These are phyloP conservation scores for Allacma fusca DNA, from an alignment of 2,888 invertebrate genomes.

Conservation along the genomic window DNA sequence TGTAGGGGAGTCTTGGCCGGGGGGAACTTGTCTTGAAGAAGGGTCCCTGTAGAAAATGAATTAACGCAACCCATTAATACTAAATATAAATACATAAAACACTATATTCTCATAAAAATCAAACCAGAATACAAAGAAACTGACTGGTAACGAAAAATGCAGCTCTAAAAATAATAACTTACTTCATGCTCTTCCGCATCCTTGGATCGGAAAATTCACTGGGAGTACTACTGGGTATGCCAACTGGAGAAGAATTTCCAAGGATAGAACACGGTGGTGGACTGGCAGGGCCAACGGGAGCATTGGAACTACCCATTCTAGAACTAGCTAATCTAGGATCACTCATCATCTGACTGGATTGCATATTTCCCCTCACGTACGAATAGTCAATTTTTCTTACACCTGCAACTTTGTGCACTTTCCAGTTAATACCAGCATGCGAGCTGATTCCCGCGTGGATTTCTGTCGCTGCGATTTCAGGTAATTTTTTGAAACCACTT, in stretches of 20 bases:
- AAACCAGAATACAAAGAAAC: no score
- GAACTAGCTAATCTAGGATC: constrained; percentile 75
- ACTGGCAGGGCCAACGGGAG: constrained; percentile 45
- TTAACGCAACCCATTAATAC: neutral
- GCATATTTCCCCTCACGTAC: constrained; percentile 68
- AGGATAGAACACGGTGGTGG: constrained; percentile 37
- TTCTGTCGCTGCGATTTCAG: constrained; percentile 85
- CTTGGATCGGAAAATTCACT: constrained; percentile 45
- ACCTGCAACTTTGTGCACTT: constrained; percentile 69
- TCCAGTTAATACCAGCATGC: constrained; percentile 78
- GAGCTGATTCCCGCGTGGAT: constrained; percentile 83
- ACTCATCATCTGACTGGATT: constrained; percentile 63
- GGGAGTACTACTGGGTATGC: constrained; percentile 40
- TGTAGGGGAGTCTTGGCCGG: constrained; percentile 42
- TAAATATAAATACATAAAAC: neutral
- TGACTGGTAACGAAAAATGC: no score
- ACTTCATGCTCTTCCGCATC: constrained; percentile 23
- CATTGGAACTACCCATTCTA: constrained; percentile 44
- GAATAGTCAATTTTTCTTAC: constrained; percentile 76
- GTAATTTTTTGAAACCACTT: constrained; percentile 67
- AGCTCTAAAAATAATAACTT: neutral
- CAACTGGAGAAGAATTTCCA: constrained; percentile 31
- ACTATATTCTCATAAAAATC: neutral
- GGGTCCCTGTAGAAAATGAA: constrained; percentile 10
- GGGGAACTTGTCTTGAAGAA: constrained; percentile 38